Conservation (phyloP, 1,140 invertebrate species). For the Pseudomyrmex gracilis region DNA sequence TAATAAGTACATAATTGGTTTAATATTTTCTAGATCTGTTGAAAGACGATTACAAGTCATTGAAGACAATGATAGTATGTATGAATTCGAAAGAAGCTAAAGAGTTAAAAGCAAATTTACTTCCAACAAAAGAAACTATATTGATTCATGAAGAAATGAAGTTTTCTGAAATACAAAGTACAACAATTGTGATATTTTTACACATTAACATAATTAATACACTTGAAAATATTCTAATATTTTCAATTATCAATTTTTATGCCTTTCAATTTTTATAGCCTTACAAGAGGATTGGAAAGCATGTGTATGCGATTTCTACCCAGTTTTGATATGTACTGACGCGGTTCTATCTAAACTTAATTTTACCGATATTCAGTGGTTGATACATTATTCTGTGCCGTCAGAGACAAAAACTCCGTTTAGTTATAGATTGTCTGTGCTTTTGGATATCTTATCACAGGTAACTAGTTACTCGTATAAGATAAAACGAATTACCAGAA, state of each 20-base stretch:
- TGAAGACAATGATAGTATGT: constrained; percentile 80
- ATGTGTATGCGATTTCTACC: constrained; percentile 74
- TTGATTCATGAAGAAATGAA: constrained; percentile 76
- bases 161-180: constrained; percentile 70
- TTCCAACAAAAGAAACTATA: constrained; percentile 66
- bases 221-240: constrained; percentile 20
- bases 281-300: constrained; percentile 75
- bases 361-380: constrained; percentile 79
- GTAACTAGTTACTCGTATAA: constrained; percentile 64
- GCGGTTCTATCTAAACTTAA: constrained; percentile 78
- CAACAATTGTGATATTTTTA: constrained; percentile 2
- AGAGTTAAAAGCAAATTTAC: constrained; percentile 74
- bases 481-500: constrained; percentile 31
- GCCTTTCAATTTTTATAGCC: constrained; percentile 70
- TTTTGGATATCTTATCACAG: constrained; percentile 80
- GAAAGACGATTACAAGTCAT: constrained; percentile 41
- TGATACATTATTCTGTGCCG: constrained; percentile 82
- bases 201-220: constrained; percentile 1
- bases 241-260: constrained; percentile 21
- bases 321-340: constrained; percentile 82
- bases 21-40: constrained; percentile 70
- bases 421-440: constrained; percentile 80
- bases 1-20: background rate
- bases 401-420: constrained; percentile 79
- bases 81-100: constrained; percentile 73